Evolutionary conservation across 1,140 invertebrate genomes (phyloP), one percentile per base, ranked within the genome.

Genomic region (Drosophila ficusphila): DNA sequence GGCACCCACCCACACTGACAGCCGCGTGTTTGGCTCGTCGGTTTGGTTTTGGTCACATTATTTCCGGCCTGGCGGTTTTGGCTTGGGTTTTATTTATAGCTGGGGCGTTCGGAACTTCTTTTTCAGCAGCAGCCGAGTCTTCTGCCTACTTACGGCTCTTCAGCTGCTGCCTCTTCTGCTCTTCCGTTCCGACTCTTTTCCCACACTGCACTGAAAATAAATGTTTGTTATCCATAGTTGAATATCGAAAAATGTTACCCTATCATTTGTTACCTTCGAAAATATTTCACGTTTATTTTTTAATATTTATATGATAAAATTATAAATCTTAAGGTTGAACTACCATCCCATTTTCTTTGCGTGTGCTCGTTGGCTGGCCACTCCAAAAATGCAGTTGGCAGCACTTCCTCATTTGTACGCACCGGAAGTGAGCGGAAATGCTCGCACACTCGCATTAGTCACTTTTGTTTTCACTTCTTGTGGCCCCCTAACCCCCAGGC

Each of bases 381-480:
- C 52, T 79, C 62, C 51, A 73, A 65, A 79, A 53, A 57, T 57
- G 56, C 76, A 74, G 36, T 75, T 79, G 60, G 42, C 56, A 61
- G 60, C 65, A 83, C 72, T 83, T 83, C 79, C 79, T 79, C 79
- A 83, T 83, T 86, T 86, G 79, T 56, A 86, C 81, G 79, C 79
- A 88, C 82, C 79, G 82, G 82, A 86, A 86, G 82, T 86, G 64
- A 78, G 48, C 77, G 78, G 73, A 73, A 75, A 61, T 61, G 39
- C 79, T 68, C 62, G 53, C 71, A 48, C 77, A 77, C 73, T 79
- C 83, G 69, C 60, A 86, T 86, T 86, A 86, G 82, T 77, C 73
- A 86, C 82, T 88, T 88, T 86, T 86, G 82, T 86, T 86, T 86
- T 86, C 77, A 73, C 73, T 86, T 85, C 65, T 51, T 61, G 29